phyloP scores from a whole-genome alignment of 2,888 invertebrate genomes.

The Andrena chrysosceles region DNA sequence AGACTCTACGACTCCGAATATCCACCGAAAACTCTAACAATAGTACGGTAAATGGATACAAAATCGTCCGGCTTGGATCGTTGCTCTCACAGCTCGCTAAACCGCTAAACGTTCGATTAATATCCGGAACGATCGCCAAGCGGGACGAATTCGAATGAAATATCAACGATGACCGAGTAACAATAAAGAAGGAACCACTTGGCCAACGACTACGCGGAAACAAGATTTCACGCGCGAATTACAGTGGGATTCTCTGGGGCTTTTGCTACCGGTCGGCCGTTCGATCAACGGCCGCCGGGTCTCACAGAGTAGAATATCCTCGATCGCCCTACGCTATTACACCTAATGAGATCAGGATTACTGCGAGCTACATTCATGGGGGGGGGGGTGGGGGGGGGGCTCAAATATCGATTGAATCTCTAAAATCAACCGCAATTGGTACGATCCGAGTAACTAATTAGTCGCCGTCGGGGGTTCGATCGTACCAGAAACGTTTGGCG shows the following conservation, averaged over 20 bases:
- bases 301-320: slow-evolving; percentile 15
- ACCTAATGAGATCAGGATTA: slow-evolving; percentile 69
- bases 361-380: slow-evolving; percentile 49
- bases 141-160: slow-evolving; percentile 20
- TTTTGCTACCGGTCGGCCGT: not conserved
- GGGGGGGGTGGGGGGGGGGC: too few species aligned
- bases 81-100: too few species aligned
- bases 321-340: slow-evolving; percentile 51
- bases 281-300: not conserved
- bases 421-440: slow-evolving; percentile 52
- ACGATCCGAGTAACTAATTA: slow-evolving; percentile 30
- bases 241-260: not conserved
- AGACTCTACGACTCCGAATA: slow-evolving; percentile 34
- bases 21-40: slow-evolving; percentile 25
- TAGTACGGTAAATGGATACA: slow-evolving; percentile 25
- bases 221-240: slow-evolving; percentile 21
- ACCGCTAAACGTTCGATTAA: slow-evolving; percentile 15
- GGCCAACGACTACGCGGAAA: slow-evolving; percentile 41
- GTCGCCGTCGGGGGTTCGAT: slow-evolving; percentile 24
- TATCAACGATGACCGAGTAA: slow-evolving; percentile 35
- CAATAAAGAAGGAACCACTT: slow-evolving; percentile 33
- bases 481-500: slow-evolving; percentile 52
- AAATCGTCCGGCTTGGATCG: slow-evolving; percentile 12
- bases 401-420: slow-evolving; percentile 34
- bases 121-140: slow-evolving; percentile 16